These are phyloP conservation scores for Rhamnusium bicolor DNA, from an alignment of 2,888 invertebrate species.

Conservation along the genomic window DNA sequence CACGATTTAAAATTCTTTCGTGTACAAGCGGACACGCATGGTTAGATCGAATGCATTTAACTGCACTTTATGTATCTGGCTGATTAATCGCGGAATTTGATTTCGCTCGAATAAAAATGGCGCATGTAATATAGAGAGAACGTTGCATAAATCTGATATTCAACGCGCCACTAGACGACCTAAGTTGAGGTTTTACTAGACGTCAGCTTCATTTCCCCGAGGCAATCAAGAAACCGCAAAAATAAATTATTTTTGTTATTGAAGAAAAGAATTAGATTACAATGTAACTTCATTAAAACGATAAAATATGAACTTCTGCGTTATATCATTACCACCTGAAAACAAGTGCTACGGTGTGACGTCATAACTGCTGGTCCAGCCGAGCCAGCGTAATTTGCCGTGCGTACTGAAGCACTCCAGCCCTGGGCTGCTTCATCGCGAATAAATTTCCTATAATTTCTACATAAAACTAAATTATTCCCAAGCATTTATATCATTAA, in stretches of 20 bases:
- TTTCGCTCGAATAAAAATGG: not conserved
- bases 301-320: too few relatives aligned
- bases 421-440: too few relatives aligned
- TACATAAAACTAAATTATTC: too few relatives aligned
- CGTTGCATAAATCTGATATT: not conserved
- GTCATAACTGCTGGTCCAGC: too few relatives aligned
- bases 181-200: not conserved
- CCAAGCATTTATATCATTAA: too few relatives aligned
- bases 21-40: conserved; percentile 31
- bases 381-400: too few relatives aligned
- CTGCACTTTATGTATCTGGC: conserved; percentile 25
- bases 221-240: not conserved
- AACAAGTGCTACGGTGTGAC: too few relatives aligned
- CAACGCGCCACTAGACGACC: not conserved
- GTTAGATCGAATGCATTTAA: conserved; percentile 33
- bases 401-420: too few relatives aligned
- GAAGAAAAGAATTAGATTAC: not conserved
- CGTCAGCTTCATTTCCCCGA: not conserved
- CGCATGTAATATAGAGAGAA: conserved; percentile 1
- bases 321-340: too few relatives aligned
- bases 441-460: too few relatives aligned
- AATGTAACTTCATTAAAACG: not conserved
- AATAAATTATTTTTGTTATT: not conserved
- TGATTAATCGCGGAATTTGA: conserved; percentile 6
- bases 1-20: conserved; percentile 34